Percentiles rank a stretch among this genome's conserved stretches.
phyloP scores from a whole-genome alignment of 2,888 invertebrate species.

The Cacoxenus indagator region DNA sequence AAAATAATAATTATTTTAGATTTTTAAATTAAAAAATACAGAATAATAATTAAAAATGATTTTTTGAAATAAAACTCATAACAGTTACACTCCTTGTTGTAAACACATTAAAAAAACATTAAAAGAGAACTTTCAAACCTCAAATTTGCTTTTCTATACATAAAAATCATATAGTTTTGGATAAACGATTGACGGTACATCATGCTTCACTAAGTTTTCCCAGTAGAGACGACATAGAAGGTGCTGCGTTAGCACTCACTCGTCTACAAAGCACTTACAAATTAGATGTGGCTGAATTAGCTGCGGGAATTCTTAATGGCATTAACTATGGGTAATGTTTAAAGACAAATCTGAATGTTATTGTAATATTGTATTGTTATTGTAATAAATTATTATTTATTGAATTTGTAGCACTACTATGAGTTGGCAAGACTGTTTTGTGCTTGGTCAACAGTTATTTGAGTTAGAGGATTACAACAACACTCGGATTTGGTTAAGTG shows the following conservation, averaged over 20 bases:
- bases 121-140: no score
- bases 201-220: slow-evolving; percentile 81
- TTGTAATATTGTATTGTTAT: not conserved
- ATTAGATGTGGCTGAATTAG: slow-evolving; percentile 86
- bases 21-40: no score
- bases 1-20: no score
- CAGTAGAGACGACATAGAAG: slow-evolving; percentile 91
- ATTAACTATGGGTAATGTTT: slow-evolving; percentile 79
- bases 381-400: slow-evolving; percentile 5
- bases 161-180: no score
- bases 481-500: slow-evolving; percentile 94
- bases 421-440: slow-evolving; percentile 93
- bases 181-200: slow-evolving; percentile 80
- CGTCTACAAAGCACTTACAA: slow-evolving; percentile 94
- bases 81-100: no score
- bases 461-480: slow-evolving; percentile 88
- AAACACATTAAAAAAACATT: no score
- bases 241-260: slow-evolving; percentile 93
- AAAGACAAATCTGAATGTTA: not conserved
- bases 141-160: no score
- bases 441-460: slow-evolving; percentile 93
- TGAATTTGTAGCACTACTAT: slow-evolving; percentile 73
- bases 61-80: no score
- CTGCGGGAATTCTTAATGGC: slow-evolving; percentile 90
- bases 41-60: no score